These are phyloP conservation scores for Dynastes maya DNA, from an alignment of 2,888 invertebrate genomes.

Conservation along the genomic window DNA sequence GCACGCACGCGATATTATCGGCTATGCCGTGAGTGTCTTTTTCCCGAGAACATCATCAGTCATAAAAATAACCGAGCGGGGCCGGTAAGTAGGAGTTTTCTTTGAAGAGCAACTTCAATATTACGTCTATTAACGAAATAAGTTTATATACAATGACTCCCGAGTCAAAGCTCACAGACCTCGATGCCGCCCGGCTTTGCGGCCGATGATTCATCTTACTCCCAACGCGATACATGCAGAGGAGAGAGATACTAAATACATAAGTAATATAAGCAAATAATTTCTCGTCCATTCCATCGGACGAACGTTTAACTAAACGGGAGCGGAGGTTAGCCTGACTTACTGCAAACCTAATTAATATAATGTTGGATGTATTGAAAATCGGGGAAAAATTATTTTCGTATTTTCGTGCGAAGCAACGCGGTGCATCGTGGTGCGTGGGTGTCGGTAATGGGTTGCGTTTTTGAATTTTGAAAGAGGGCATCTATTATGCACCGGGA, in stretches of 20 bases:
- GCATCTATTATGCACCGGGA: neutral
- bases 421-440: neutral
- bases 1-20: neutral
- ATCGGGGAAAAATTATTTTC: slow-evolving; percentile 7
- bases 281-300: slow-evolving; percentile 2
- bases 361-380: neutral
- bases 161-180: slow-evolving; percentile 14
- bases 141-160: slow-evolving; percentile 41
- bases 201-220: slow-evolving; percentile 24
- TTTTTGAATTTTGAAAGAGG: neutral
- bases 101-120: slow-evolving; percentile 38
- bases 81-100: slow-evolving; percentile 29
- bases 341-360: neutral
- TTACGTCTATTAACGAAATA: slow-evolving; percentile 44
- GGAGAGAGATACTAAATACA: slow-evolving; percentile 13
- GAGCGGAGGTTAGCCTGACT: neutral
- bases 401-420: neutral
- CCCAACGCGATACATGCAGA: no score
- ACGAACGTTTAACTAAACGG: neutral
- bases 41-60: slow-evolving; percentile 41
- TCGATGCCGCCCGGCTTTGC: neutral
- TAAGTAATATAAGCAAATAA: slow-evolving; percentile 20
- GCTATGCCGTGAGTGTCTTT: slow-evolving; percentile 5
- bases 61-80: slow-evolving; percentile 34
- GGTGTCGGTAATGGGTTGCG: neutral